Evolutionary conservation across 2,113 vertebrate genomes (phyloP), one percentile per base, ranked within the genome.

Genomic region (Ramphastos sulfuratus): DNA sequence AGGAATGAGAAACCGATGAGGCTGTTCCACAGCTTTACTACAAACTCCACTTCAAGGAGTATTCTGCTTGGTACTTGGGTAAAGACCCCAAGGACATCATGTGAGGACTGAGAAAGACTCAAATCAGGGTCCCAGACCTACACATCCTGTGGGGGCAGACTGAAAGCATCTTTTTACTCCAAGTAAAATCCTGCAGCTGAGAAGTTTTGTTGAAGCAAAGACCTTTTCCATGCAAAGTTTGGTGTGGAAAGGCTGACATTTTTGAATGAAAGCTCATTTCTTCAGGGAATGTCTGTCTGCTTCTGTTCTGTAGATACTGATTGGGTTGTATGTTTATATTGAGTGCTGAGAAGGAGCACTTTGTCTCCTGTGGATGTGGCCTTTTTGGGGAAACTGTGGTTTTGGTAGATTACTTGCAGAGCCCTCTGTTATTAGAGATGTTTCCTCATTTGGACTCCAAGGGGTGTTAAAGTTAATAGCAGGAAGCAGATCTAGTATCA

Each of bases 151-250:
- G 15, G 8, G 28, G 4, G 7, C 39, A 76, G 23, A 18, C 19
- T 56, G 50, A 35, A 91, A 84, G 10, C 75, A 39, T 5, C 1
- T 55, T 88, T 66, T 64, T 25, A 46, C 2, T 10, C 1, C 4
- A 60, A 56, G 5, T 28, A 52, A 42, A 73, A 82, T 58, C 23
- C 19, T 0, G 0, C 44, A 55, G 33, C 0, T 30, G 50, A 31
- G 20, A 82, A 42, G 8, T 13, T 73, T 25, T 58, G 24, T 33
- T 61, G 12, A 69, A 59, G 39, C 2, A 61, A 61, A 81, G 63
- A 1, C 0, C 9, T 66, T 74, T 64, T 50, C 58, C 4, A 7
- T 80, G 12, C 4, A 7, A 85, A 86, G 14, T 35, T 56, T 74
- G 35, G 4, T 67, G 56, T 37, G 11, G 61, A 35, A 69, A 81